Evolutionary conservation across 1,140 invertebrate genomes (phyloP).

Genomic region (Centruroides vittatus): DNA sequence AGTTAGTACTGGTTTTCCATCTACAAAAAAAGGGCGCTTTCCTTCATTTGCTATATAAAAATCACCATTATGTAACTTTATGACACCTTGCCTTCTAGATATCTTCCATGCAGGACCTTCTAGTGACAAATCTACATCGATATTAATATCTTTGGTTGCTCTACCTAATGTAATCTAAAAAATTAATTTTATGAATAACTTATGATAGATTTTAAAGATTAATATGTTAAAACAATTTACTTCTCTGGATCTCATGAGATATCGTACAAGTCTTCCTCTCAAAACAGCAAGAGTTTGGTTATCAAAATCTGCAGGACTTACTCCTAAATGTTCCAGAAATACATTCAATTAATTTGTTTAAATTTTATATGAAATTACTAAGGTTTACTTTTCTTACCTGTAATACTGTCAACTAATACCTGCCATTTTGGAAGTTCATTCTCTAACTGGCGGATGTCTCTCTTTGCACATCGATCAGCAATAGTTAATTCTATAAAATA

Average conservation of each 20-base stretch:
- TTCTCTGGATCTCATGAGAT: conserved; percentile 88
- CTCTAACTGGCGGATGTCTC: conserved; percentile 75
- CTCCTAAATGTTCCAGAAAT: conserved; percentile 5
- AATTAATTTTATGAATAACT: background rate
- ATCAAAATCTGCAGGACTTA: conserved; percentile 41
- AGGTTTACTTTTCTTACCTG: conserved; percentile 35
- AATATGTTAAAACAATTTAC: conserved; percentile 32
- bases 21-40: conserved; percentile 85
- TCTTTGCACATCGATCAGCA: conserved; percentile 32
- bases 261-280: conserved; percentile 72
- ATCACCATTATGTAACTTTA: conserved; percentile 82
- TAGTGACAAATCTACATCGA: conserved; percentile 86
- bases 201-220: background rate
- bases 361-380: background rate
- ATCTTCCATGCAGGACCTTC: conserved; percentile 62
- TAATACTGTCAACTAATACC: conserved; percentile 79
- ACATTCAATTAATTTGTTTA: background rate
- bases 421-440: conserved; percentile 81
- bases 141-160: conserved; percentile 67
- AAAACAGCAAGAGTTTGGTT: conserved; percentile 84
- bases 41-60: conserved; percentile 90
- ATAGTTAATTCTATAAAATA: background rate
- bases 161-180: conserved; percentile 76
- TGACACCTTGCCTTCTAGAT: conserved; percentile 71
- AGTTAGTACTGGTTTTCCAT: conserved; percentile 70